Base-by-base conservation (phyloP, 1,140 invertebrate species). In the Mya arenaria region DNA sequence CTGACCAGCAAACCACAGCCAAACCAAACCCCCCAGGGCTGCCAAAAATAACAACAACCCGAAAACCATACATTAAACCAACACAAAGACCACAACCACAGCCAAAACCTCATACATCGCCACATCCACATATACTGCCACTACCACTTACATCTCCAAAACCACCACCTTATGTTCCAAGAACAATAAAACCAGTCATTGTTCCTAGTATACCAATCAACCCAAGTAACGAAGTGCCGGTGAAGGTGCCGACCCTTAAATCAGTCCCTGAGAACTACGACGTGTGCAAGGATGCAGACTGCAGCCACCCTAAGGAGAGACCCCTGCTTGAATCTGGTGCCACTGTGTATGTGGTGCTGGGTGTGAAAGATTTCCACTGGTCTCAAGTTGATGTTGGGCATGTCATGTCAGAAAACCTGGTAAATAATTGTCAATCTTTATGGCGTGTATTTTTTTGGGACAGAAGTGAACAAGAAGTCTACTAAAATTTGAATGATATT, bases 271-370 rank as follows among this genome's bases (percentile, higher is more conserved):
- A 75, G 37, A 78, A 84, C 55, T 89, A 84, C 55, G 79, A 88
- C 69, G 73, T 85, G 0, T 91, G 90, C 73, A 65, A 87, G 34
- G 63, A 84, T 0, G 65, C 80, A 17, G 83, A 85, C 23, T 91
- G 90, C 78, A 79, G 79, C n/a, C 69, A 89, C 25, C 58, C 86
- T 13, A 88, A 89, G 48, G 85, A 86, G 8, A 60, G 88, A 25
- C 90, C 90, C 1, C 44, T 87, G 28, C 25, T 91, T 44, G 86
- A 89, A 69, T 86, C 87, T 1, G 87, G 87, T 0, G 88, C 89
- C n/a, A 86, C 85, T n/a, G 89, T 91, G 0, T 90, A 90, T 77
- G 88, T 91, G 3, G 89, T 91, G 39, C 87, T 91, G 72, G 90
- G 90, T 19, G 86, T 91, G 15, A 86, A 84, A 62, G 79, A 84